Evolutionary conservation across 2,113 vertebrate genomes (phyloP).

Genomic region (Apodemus sylvaticus): DNA sequence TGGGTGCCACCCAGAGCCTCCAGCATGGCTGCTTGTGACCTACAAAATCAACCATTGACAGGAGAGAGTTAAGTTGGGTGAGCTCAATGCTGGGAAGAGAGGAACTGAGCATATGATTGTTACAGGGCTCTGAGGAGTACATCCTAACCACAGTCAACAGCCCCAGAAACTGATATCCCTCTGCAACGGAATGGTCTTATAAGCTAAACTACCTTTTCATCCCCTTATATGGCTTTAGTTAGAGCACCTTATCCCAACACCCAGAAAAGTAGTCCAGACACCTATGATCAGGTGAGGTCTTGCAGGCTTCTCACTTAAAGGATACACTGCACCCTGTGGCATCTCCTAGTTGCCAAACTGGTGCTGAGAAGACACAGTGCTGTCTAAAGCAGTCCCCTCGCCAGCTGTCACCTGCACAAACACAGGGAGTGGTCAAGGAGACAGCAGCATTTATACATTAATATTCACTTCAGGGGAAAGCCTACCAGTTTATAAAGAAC

Average conservation of each 20-base stretch:
- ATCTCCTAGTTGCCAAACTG: neutral
- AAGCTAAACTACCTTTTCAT: neutral
- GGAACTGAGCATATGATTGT: neutral
- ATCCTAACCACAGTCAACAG: neutral
- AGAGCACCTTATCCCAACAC: neutral
- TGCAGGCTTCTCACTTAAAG: neutral
- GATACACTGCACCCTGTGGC: neutral
- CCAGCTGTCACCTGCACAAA: neutral
- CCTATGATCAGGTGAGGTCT: neutral
- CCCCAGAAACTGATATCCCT: neutral
- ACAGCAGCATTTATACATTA: neutral
- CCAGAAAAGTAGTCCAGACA: neutral
- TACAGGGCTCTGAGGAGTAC: neutral
- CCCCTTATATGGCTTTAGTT: neutral
- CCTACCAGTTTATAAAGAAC: neutral
- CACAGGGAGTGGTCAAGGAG: neutral
- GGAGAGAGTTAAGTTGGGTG: neutral
- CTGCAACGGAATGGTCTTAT: neutral
- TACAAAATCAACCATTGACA: too few relatives aligned
- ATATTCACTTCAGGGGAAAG: neutral
- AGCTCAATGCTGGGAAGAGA: neutral
- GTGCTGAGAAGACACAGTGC: neutral
- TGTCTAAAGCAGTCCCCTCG: neutral
- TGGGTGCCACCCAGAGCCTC: neutral
- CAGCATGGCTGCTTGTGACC: neutral